These are phyloP conservation scores for Spodoptera picta DNA, from an alignment of 2,888 invertebrate genomes.

Conservation along the genomic window DNA sequence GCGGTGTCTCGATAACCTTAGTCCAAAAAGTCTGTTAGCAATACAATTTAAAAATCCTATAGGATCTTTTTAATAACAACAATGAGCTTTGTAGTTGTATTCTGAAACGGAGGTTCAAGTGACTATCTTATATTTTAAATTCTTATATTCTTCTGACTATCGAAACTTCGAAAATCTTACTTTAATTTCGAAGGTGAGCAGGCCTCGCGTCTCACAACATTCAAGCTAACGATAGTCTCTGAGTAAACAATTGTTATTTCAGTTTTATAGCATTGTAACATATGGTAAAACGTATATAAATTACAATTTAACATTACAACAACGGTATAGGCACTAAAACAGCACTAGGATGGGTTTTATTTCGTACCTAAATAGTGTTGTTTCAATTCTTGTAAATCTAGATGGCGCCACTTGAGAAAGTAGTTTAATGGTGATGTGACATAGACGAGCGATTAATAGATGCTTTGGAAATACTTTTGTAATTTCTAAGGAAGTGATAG, in stretches of 20 bases:
- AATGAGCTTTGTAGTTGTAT: too few relatives aligned
- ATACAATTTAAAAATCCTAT: too few relatives aligned
- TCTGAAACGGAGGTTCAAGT: too few relatives aligned
- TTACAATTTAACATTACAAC: constrained; percentile 50
- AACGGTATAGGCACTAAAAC: constrained; percentile 56
- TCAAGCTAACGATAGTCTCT: background rate
- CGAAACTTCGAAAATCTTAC: too few relatives aligned
- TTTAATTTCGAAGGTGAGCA: too few relatives aligned
- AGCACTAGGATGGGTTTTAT: constrained; percentile 57
- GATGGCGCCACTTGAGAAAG: constrained; percentile 63
- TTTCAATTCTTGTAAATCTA: constrained; percentile 54
- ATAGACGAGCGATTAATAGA: constrained; percentile 47
- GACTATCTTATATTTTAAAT: too few relatives aligned
- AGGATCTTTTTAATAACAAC: too few relatives aligned
- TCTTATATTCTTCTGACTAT: too few relatives aligned
- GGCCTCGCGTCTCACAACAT: too few relatives aligned
- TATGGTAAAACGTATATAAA: constrained; percentile 46
- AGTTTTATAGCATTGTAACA: constrained; percentile 45
- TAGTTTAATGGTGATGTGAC: constrained; percentile 48
- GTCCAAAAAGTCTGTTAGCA: too few relatives aligned
- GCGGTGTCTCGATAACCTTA: too few relatives aligned
- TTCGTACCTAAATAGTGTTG: constrained; percentile 53
- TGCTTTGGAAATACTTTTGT: background rate
- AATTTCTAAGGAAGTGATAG: background rate
- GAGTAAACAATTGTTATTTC: constrained; percentile 33